These are phyloP conservation scores for Typhlichthys subterraneus DNA, from an alignment of 2,797 vertebrate species.

Conservation along the genomic window DNA sequence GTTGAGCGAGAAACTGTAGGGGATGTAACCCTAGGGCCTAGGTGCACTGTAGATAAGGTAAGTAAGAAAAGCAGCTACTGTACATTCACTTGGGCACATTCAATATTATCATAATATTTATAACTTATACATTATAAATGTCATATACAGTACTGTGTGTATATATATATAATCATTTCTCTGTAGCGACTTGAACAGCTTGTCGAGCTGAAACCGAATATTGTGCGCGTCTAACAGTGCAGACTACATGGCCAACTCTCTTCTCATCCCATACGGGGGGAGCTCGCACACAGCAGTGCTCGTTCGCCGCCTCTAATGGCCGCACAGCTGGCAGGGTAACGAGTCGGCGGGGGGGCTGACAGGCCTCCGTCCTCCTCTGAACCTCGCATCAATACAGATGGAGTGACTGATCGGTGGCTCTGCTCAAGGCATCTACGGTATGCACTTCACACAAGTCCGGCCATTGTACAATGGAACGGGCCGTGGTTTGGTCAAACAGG, in stretches of 20 bases:
- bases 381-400: slow-evolving; percentile 73
- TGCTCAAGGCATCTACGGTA: slow-evolving; percentile 68
- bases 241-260: not conserved
- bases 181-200: too few relatives aligned
- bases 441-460: slow-evolving; percentile 70
- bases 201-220: too few relatives aligned
- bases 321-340: slow-evolving; percentile 30
- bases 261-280: slow-evolving; percentile 49
- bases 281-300: slow-evolving; percentile 61
- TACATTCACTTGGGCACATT: too few relatives aligned
- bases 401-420: slow-evolving; percentile 71
- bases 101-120: too few relatives aligned
- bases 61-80: too few relatives aligned
- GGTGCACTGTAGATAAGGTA: too few relatives aligned
- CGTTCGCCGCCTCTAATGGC: slow-evolving; percentile 52
- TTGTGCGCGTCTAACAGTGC: too few relatives aligned
- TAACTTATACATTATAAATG: too few relatives aligned
- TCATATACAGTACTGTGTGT: too few relatives aligned
- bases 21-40: too few relatives aligned
- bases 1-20: too few relatives aligned
- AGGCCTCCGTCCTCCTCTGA: slow-evolving; percentile 56
- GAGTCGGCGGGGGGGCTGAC: slow-evolving; percentile 52
- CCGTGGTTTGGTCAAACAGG: slow-evolving; percentile 64
- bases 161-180: too few relatives aligned
- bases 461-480: slow-evolving; percentile 58